phyloP scores from a whole-genome alignment of 2,113 vertebrate species.

The Rhombomys opimus region DNA sequence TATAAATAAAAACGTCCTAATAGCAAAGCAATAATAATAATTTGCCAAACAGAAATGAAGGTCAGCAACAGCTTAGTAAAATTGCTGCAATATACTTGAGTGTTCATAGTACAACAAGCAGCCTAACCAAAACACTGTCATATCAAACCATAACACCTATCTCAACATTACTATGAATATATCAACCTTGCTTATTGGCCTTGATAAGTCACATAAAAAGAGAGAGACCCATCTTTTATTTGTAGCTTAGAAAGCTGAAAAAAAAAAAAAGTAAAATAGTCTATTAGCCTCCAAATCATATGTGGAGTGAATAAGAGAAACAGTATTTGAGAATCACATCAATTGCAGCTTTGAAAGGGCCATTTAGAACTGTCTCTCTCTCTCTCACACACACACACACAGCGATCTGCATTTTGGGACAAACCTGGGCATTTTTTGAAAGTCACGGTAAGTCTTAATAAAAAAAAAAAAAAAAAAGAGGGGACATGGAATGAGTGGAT shows the following conservation, averaged over 20 bases:
- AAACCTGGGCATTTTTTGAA: slow-evolving; percentile 38
- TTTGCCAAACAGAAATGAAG: slow-evolving; percentile 47
- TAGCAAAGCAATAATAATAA: neutral
- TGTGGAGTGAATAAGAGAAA: neutral
- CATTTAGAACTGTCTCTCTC: neutral
- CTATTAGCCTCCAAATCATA: neutral
- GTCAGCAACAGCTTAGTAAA: neutral
- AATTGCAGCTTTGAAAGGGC: neutral
- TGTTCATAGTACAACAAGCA: neutral
- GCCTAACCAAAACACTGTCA: neutral
- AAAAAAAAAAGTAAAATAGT: neutral
- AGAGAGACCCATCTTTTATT: neutral
- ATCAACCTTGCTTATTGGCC: neutral
- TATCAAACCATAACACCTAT: neutral
- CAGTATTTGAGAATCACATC: neutral
- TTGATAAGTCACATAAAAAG: neutral
- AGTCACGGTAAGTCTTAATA: neutral
- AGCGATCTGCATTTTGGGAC: neutral
- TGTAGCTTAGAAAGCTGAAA: neutral
- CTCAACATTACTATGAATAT: neutral
- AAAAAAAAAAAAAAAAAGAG: neutral
- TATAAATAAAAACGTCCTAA: slow-evolving; percentile 8
- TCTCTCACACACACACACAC: neutral
- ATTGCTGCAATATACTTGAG: neutral
- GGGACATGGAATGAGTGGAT: neutral